Evolutionary conservation across 2,113 vertebrate species (phyloP), one percentile per base, ranked within the genome.

Genomic region (Toxostoma redivivum): DNA sequence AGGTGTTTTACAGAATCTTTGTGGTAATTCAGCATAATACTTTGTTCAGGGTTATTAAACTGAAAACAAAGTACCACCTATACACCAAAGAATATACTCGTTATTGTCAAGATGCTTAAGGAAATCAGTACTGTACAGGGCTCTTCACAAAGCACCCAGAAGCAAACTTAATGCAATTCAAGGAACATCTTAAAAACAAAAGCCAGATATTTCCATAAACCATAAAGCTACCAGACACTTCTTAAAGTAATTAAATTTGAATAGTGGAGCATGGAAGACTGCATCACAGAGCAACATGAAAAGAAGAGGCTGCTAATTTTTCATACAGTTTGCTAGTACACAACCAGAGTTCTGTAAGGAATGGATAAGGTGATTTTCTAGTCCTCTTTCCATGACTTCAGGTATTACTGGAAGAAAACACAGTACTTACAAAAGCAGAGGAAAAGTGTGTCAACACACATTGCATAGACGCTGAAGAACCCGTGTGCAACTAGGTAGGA

Each of bases 361-460:
- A 80, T 0, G 8, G 58, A 65, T 13, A 79, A 65, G 22, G 24
- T 50, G 22, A n/a, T 37, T 93, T 92, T 94, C 88, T 79, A 65
- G 45, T 90, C 37, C 31, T 79, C 44, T 33, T 86, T 33, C 44
- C 4, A 4, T 31, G 25, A 37, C 37, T 54, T 78, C 72, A 73
- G 62, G 23, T 47, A 72, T 64, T 42, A 64, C 51, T n/a, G 40
- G 83, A 84, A 70, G 48, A 81, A 72, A 77, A 40, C 0, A 0
- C 7, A 48, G 86, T 98, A 99, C 99, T 99, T 97, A 99, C 99
- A 99, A 97, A 99, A 99, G 97, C 99, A 99, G 96, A 99, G 98
- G 98, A 99, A 99, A 92, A 99, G 97, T 0, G 99, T 99, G 95
- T 99, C 99, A n/a, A 99, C 98, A 94, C 99, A 99, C 98, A 99